These are phyloP conservation scores for Sesia bembeciformis DNA, from an alignment of 2,888 invertebrate species.

Conservation along the genomic window DNA sequence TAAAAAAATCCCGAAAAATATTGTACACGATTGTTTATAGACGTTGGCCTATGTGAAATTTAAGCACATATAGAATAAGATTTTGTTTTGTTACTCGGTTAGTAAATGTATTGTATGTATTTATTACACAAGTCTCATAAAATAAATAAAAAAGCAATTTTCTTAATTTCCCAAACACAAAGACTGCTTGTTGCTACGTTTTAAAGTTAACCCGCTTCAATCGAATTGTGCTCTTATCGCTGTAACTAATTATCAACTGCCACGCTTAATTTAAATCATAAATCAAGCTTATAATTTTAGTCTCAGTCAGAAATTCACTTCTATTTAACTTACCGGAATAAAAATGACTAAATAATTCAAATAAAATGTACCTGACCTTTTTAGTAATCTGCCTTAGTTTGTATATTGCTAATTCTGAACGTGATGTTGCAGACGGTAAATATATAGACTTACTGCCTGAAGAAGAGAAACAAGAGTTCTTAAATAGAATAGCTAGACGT, in stretches of 20 bases:
- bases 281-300: slow-evolving; percentile 14
- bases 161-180: too few relatives aligned
- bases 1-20: too few relatives aligned
- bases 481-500: slow-evolving; percentile 44
- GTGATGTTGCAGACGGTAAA: slow-evolving; percentile 29
- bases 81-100: too few relatives aligned
- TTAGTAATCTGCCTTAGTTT: slow-evolving; percentile 14
- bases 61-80: too few relatives aligned
- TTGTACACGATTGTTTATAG: too few relatives aligned
- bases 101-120: too few relatives aligned
- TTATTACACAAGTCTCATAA: too few relatives aligned
- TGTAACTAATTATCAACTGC: slow-evolving; percentile 9
- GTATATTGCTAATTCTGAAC: neutral
- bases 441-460: slow-evolving; percentile 49
- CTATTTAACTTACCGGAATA: neutral
- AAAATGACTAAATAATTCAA: slow-evolving; percentile 1
- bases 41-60: too few relatives aligned
- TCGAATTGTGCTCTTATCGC: slow-evolving; percentile 7
- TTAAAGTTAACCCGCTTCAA: neutral
- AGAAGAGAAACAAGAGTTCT: slow-evolving; percentile 41
- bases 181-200: too few relatives aligned
- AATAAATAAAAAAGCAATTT: too few relatives aligned
- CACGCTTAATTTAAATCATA: slow-evolving; percentile 8
- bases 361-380: slow-evolving; percentile 24
- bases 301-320: neutral